These are phyloP conservation scores for Scylla paramamosain DNA, from an alignment of 1,140 invertebrate species.

Conservation along the genomic window DNA sequence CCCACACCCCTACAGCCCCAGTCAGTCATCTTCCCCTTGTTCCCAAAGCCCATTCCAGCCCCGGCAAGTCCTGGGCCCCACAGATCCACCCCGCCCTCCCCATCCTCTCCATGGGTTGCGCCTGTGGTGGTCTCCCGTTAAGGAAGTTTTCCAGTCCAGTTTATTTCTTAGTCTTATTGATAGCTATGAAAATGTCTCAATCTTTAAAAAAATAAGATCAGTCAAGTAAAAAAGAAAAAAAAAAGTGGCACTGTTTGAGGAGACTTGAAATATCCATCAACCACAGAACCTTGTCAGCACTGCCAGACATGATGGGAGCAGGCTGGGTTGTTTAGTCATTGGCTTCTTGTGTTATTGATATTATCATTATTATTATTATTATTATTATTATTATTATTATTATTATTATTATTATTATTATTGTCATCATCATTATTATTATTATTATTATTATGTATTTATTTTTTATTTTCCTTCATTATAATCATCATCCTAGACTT, in stretches of 20 bases:
- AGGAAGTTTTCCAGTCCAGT: conserved; percentile 55
- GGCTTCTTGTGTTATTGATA: conserved; percentile 72
- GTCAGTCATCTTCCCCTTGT: conserved; percentile 55
- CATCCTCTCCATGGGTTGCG: conserved; percentile 66
- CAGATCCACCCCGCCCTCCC: conserved; percentile 61
- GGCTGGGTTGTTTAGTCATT: conserved; percentile 76
- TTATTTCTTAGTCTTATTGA: conserved; percentile 68
- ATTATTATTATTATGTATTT: conserved; percentile 41
- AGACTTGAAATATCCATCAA: conserved; percentile 62
- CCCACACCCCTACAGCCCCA: conserved; percentile 48
- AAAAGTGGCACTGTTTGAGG: conserved; percentile 40
- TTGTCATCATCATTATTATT: conserved; percentile 64
- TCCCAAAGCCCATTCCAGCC: conserved; percentile 60
- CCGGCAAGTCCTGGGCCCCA: conserved; percentile 59
- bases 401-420: conserved; percentile 39
- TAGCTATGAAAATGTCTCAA: conserved; percentile 54
- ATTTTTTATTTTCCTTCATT: background rate
- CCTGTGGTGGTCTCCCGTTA: conserved; percentile 69
- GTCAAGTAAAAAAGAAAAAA: conserved; percentile 5
- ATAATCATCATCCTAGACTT: conserved; percentile 71
- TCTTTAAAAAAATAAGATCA: conserved; percentile 42
- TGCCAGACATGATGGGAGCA: conserved; percentile 74
- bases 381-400: conserved; percentile 50
- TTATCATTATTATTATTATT: conserved; percentile 68
- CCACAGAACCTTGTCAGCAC: conserved; percentile 74